These are phyloP conservation scores for Falcaria lacertinaria DNA, from an alignment of 2,888 invertebrate genomes.

Conservation along the genomic window DNA sequence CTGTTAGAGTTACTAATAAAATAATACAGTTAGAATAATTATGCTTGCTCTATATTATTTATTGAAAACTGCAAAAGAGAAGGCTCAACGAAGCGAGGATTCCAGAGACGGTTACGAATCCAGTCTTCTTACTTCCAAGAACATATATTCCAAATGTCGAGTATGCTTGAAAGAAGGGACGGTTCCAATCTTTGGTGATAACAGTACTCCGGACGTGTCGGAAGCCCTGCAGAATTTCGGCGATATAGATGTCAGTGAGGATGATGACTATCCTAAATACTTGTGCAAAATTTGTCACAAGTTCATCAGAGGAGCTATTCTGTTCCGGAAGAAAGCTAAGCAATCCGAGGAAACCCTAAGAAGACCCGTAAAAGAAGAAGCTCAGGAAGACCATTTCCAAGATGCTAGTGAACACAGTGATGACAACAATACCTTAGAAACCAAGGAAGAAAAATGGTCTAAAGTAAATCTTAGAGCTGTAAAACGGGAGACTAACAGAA, in stretches of 20 bases:
- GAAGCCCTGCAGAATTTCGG: constrained; percentile 25
- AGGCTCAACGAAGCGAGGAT: constrained; percentile 6
- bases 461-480: not conserved
- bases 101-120: not conserved
- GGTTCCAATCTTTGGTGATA: constrained; percentile 22
- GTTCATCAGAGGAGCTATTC: constrained; percentile 43
- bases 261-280: constrained; percentile 44
- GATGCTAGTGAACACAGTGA: not conserved
- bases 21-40: no score
- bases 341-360: constrained; percentile 39
- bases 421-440: constrained; percentile 3
- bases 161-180: constrained; percentile 20
- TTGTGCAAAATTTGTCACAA: constrained; percentile 48
- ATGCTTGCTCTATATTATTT: constrained; percentile 21
- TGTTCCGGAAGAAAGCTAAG: constrained; percentile 50
- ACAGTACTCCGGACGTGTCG: constrained; percentile 11
- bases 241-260: constrained; percentile 36
- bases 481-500: not conserved
- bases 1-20: no score
- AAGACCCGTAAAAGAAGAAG: constrained; percentile 15
- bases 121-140: not conserved
- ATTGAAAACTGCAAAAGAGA: constrained; percentile 13
- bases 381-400: not conserved
- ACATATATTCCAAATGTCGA: not conserved
- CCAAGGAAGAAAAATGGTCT: constrained; percentile 1